Evolutionary conservation across 2,888 invertebrate species (phyloP).

Genomic region (Temnothorax ravouxi): DNA sequence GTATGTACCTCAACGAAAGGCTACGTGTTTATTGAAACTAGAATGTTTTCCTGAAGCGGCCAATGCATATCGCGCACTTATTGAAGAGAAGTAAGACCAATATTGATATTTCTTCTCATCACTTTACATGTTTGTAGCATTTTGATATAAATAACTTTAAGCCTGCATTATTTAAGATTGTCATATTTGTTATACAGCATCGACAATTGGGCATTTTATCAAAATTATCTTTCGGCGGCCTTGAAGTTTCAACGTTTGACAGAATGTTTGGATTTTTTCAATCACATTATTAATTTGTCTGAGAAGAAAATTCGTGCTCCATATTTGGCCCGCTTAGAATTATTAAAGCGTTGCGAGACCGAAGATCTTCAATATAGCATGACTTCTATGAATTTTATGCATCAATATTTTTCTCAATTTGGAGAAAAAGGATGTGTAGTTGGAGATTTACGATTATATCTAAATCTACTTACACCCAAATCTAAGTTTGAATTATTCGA

Average conservation of each 20-base stretch:
- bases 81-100: slow-evolving; percentile 90
- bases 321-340: slow-evolving; percentile 93
- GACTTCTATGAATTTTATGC: slow-evolving; percentile 90
- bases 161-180: slow-evolving; percentile 6
- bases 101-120: slow-evolving; percentile 76
- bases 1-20: slow-evolving; percentile 89
- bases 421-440: slow-evolving; percentile 96
- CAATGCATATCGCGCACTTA: slow-evolving; percentile 90
- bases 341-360: slow-evolving; percentile 88
- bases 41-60: slow-evolving; percentile 92
- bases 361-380: slow-evolving; percentile 75
- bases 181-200: slow-evolving; percentile 78
- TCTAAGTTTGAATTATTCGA: slow-evolving; percentile 88
- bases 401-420: slow-evolving; percentile 93
- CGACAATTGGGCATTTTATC: slow-evolving; percentile 86
- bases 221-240: slow-evolving; percentile 86
- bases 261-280: slow-evolving; percentile 84
- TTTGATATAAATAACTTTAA: neutral
- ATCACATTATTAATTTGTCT: slow-evolving; percentile 78
- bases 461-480: slow-evolving; percentile 90
- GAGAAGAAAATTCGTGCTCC: slow-evolving; percentile 90
- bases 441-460: slow-evolving; percentile 92
- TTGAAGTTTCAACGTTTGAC: slow-evolving; percentile 81
- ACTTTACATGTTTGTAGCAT: neutral
- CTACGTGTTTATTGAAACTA: slow-evolving; percentile 91